A percentile compares a stretch with the other conserved stretches of the same genome.
These are phyloP conservation scores for Petrosia ficiformis DNA, from an alignment of 37 sponge, comb jelly and placozoan species.

Conservation along the genomic window DNA sequence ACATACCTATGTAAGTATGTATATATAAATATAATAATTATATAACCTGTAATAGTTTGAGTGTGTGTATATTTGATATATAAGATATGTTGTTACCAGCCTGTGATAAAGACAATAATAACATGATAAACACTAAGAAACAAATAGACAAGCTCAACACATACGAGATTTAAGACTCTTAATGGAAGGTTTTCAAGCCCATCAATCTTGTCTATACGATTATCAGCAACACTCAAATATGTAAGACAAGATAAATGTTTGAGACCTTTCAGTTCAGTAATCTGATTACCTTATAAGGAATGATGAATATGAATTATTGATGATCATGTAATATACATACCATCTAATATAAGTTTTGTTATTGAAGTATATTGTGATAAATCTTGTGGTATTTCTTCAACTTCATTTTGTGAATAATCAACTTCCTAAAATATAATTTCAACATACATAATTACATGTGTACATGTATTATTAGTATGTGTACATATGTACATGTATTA, in stretches of 20 bases:
- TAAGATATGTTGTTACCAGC: constrained; percentile 48
- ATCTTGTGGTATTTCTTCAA: constrained; percentile 60
- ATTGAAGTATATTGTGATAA: constrained; percentile 37
- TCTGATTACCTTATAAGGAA: constrained; percentile 61
- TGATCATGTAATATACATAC: constrained; percentile 26
- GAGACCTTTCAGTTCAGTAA: constrained; percentile 54
- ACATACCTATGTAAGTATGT: constrained; percentile 22
- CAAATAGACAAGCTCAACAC: background rate
- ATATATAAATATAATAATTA: background rate
- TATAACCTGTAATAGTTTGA: constrained; percentile 61
- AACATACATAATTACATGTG: background rate
- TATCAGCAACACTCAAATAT: constrained; percentile 58
- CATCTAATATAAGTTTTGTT: constrained; percentile 46
- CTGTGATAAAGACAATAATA: constrained; percentile 11
- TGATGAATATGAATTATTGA: background rate
- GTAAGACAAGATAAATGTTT: constrained; percentile 20
- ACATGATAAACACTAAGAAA: background rate
- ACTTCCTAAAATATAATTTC: constrained; percentile 30
- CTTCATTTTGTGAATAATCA: constrained; percentile 62
- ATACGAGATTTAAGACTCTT: constrained; percentile 60
- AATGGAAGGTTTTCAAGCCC: constrained; percentile 42
- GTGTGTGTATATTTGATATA: constrained; percentile 49
- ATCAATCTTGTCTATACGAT: constrained; percentile 54
- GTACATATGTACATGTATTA: background rate
- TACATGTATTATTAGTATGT: background rate